phyloP scores from a whole-genome alignment of 2,888 invertebrate genomes.

The Falcaria lacertinaria region DNA sequence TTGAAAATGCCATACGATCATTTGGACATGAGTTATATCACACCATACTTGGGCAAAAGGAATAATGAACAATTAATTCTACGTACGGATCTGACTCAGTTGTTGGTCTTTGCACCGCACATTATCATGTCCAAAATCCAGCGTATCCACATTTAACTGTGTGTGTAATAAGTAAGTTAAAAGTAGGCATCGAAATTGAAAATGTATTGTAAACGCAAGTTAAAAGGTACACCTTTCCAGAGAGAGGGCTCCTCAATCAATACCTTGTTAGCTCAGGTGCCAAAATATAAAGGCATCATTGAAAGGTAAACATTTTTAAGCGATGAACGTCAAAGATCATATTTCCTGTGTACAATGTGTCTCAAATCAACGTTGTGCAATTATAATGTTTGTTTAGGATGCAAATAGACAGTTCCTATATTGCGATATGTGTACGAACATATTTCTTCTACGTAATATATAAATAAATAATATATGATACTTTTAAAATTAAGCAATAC shows the following conservation, averaged over 20 bases:
- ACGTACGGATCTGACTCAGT: slow-evolving; percentile 15
- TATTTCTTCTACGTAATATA: no score
- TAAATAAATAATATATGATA: no score
- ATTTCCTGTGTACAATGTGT: slow-evolving; percentile 59
- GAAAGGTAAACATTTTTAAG: slow-evolving; percentile 56
- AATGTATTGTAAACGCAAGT: background rate
- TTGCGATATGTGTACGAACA: no score
- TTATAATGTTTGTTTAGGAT: slow-evolving; percentile 60
- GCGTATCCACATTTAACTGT: background rate
- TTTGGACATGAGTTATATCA: slow-evolving; percentile 13
- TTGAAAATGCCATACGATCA: slow-evolving; percentile 20
- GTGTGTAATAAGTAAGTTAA: no score
- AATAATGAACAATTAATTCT: slow-evolving; percentile 23
- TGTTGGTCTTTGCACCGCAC: no score
- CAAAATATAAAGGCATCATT: slow-evolving; percentile 48
- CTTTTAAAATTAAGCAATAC: background rate
- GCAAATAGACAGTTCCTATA: background rate
- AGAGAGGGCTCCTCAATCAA: slow-evolving; percentile 10
- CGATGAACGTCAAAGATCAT: slow-evolving; percentile 54
- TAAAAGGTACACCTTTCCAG: background rate
- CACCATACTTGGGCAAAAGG: slow-evolving; percentile 12
- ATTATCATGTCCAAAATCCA: slow-evolving; percentile 8
- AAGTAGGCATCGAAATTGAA: background rate
- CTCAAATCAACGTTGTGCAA: slow-evolving; percentile 50
- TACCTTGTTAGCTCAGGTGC: slow-evolving; percentile 68